A percentile compares a stretch with the other conserved stretches of the same genome.
These are phyloP conservation scores for Spisula solida DNA, from an alignment of 2,888 invertebrate genomes.

Conservation along the genomic window DNA sequence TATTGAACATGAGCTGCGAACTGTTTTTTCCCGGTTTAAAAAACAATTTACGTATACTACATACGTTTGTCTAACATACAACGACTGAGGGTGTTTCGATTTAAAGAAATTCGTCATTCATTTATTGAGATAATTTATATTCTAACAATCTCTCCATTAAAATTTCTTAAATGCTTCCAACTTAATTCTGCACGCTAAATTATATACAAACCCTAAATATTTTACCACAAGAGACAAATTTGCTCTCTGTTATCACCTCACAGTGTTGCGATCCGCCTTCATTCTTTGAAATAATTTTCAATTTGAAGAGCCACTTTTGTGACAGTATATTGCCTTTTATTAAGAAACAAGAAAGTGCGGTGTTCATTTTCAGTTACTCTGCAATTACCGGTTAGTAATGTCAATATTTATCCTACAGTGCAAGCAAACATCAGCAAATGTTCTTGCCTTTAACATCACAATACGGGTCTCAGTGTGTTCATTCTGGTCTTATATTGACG, in stretches of 20 bases:
- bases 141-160: background rate
- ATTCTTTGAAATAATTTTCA: background rate
- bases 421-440: background rate
- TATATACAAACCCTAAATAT: background rate
- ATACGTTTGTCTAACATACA: no score
- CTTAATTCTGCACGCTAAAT: background rate
- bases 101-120: background rate
- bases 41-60: no score
- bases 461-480: conserved; percentile 14
- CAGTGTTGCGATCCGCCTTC: background rate
- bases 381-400: background rate
- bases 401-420: background rate
- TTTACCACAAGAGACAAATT: background rate
- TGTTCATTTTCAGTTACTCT: conserved; percentile 19
- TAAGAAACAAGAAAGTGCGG: background rate
- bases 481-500: conserved; percentile 15
- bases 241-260: background rate
- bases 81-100: background rate
- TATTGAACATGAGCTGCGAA: no score
- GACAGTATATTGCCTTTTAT: background rate
- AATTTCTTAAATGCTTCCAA: conserved; percentile 20
- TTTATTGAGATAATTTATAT: background rate
- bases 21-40: no score
- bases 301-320: conserved; percentile 3
- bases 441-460: background rate